A percentile compares a stretch with the other conserved stretches of the same genome.
Evolutionary conservation across 2,797 vertebrate species (phyloP).

Genomic region (Enteromius mattozi): DNA sequence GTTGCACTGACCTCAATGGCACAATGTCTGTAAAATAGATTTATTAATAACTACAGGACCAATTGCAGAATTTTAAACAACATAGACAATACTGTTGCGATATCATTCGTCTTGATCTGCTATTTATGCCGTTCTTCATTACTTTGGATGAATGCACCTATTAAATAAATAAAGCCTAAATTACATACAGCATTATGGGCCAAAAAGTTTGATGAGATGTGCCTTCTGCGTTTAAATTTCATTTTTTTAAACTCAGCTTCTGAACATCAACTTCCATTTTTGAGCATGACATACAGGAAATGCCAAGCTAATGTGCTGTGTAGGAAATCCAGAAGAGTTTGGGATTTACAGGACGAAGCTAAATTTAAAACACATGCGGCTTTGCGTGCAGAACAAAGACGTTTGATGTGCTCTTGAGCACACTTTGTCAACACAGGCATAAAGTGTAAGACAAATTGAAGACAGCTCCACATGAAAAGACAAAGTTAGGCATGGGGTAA

Average conservation of each 20-base stretch:
- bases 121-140: not conserved
- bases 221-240: not conserved
- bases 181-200: not conserved
- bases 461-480: constrained; percentile 24
- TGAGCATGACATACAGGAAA: constrained; percentile 46
- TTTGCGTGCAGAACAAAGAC: constrained; percentile 69
- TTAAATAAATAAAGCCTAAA: not conserved
- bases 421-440: constrained; percentile 4
- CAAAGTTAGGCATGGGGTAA: not conserved
- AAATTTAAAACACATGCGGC: constrained; percentile 73
- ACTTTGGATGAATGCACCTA: not conserved
- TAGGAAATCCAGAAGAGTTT: constrained; percentile 64
- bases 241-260: not conserved
- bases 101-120: not conserved
- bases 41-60: not conserved
- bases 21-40: not conserved
- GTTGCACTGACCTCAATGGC: not conserved
- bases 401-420: not conserved
- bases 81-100: not conserved
- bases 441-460: constrained; percentile 29
- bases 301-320: constrained; percentile 46
- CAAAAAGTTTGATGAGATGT: not conserved
- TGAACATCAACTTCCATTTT: not conserved
- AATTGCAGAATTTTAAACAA: not conserved
- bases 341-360: constrained; percentile 69